A percentile compares a stretch with the other conserved stretches of the same genome.
Conservation (phyloP, 2,888 invertebrate genomes). For the Biston betularia region DNA sequence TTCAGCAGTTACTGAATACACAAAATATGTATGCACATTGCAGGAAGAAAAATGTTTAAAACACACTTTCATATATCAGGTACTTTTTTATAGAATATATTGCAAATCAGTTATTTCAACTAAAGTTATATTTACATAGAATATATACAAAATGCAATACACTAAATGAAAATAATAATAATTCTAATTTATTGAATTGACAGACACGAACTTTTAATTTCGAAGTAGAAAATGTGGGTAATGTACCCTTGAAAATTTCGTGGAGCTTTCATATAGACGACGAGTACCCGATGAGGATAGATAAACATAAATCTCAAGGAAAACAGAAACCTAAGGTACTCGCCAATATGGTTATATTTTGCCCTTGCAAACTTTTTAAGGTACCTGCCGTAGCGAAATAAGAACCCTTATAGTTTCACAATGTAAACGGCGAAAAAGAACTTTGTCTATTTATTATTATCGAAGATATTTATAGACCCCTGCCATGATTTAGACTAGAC, state of each 20-base stretch:
- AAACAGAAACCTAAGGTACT: constrained; percentile 42
- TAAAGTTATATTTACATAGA: background rate
- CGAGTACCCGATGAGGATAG: constrained; percentile 72
- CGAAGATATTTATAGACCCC: background rate
- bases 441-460: too few relatives aligned
- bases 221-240: constrained; percentile 69
- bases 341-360: too few relatives aligned
- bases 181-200: background rate
- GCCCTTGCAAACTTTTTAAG: background rate
- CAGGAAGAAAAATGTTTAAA: constrained; percentile 71
- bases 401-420: too few relatives aligned
- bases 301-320: constrained; percentile 49
- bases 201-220: constrained; percentile 72
- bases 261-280: constrained; percentile 77
- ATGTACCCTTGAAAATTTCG: constrained; percentile 70
- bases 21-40: constrained; percentile 77
- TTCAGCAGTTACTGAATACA: constrained; percentile 82
- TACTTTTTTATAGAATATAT: constrained; percentile 35
- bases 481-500: background rate
- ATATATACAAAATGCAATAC: background rate
- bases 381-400: too few relatives aligned
- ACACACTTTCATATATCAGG: constrained; percentile 86
- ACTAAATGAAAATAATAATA: background rate
- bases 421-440: too few relatives aligned
- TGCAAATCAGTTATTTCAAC: background rate